Conservation (phyloP, 1,140 invertebrate genomes). For the Calephelis nemesis region DNA sequence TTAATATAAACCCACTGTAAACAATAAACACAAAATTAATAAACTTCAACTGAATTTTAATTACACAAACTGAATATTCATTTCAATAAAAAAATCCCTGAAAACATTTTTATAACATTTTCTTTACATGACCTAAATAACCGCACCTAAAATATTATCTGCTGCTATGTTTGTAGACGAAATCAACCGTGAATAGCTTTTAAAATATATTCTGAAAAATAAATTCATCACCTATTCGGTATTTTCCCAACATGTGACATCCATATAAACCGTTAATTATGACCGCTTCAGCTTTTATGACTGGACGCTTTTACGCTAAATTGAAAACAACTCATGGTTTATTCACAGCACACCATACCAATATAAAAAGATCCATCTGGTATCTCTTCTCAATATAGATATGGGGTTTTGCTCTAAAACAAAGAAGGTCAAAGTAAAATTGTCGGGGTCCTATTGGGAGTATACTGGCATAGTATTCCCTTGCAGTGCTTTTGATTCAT, state of each 20-base stretch:
- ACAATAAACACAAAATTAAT: too few species aligned
- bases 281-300: slow-evolving; percentile 61
- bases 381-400: slow-evolving; percentile 30
- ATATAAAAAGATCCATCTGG: slow-evolving; percentile 44
- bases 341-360: slow-evolving; percentile 60
- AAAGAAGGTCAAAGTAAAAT: slow-evolving; percentile 33
- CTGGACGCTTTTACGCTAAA: slow-evolving; percentile 71
- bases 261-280: slow-evolving; percentile 55
- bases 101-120: too few species aligned
- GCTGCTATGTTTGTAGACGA: too few species aligned
- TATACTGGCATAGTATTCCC: slow-evolving; percentile 26
- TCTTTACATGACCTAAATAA: too few species aligned
- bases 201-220: slow-evolving; percentile 3
- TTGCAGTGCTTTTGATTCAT: slow-evolving; percentile 49
- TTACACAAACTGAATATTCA: too few species aligned
- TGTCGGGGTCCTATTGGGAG: slow-evolving; percentile 34
- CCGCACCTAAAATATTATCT: too few species aligned
- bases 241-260: slow-evolving; percentile 16
- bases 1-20: too few species aligned
- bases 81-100: too few species aligned
- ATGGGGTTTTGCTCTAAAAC: slow-evolving; percentile 24
- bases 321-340: slow-evolving; percentile 76
- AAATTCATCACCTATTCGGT: background rate
- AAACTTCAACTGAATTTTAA: too few species aligned
- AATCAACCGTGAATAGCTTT: too few species aligned